Evolutionary conservation across 2,113 vertebrate genomes (phyloP).

Genomic region (Cercocebus atys): DNA sequence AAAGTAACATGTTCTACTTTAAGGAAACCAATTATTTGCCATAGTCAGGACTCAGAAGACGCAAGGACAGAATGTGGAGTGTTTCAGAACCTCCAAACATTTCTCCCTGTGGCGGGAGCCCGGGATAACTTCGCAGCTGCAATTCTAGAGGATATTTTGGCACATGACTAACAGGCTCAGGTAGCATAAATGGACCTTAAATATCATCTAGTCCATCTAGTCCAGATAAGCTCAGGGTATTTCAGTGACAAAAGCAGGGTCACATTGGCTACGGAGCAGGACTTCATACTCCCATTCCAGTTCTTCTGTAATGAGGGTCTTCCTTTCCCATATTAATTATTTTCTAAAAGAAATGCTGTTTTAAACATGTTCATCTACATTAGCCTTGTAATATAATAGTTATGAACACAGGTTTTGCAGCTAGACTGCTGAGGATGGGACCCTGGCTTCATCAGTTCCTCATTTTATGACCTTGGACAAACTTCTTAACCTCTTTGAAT

Average conservation of each 20-base stretch:
- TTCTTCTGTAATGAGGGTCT: neutral
- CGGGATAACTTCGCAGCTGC: neutral
- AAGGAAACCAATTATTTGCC: neutral
- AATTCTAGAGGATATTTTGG: neutral
- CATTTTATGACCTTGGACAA: neutral
- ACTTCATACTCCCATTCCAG: neutral
- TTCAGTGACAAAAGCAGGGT: neutral
- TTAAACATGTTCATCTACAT: neutral
- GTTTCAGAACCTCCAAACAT: neutral
- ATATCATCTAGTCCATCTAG: neutral
- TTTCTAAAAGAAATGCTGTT: neutral
- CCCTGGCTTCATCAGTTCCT: neutral
- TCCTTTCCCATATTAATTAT: neutral
- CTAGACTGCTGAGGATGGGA: neutral
- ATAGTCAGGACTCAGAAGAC: neutral
- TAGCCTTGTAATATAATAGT: neutral
- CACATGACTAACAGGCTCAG: neutral
- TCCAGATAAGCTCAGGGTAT: neutral
- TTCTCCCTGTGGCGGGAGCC: neutral
- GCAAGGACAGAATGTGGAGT: neutral
- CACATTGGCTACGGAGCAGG: neutral
- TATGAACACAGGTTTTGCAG: neutral
- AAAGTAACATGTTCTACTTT: neutral
- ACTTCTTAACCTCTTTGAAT: neutral
- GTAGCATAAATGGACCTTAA: neutral